Base-by-base conservation (phyloP, 1,140 invertebrate species). In the Platyura marginata region DNA sequence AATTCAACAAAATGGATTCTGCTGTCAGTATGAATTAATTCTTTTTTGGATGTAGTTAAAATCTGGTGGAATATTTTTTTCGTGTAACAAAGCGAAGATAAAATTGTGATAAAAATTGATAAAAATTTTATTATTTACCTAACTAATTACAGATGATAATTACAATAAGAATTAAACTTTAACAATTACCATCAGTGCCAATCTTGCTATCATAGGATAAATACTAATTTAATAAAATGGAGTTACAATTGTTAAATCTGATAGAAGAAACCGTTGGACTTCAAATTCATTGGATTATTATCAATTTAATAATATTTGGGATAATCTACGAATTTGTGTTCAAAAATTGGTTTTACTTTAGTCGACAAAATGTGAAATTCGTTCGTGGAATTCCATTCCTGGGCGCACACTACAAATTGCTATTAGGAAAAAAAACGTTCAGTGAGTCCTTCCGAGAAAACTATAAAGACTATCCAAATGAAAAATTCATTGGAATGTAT, bases 401-500 rank as follows among this genome's bases (percentile, higher is more conserved):
- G 3, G 32, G 32, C 3, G 16, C 32, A 4, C 13, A n/a, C 11
- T 34, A 34, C 13, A 11, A 4, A 13, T n/a, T 13, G 16, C 3
- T 34, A 3, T 34, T 34, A 15, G 32, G 32, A 34, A 34, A 34
- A 34, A 3, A 4, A 34, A 4, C 32, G 16, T n/a, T 34, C 11
- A 15, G 11, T 3, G 3, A n/a, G 3, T 34, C 32, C 13, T 34
- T 15, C 11, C 32, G 3, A 34, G 13, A 3, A n/a, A 4, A n/a
- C 11, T 34, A 34, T 13, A 11, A 34, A 34, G 16, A 34, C 13
- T 11, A 34, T 34, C 16, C 32, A 15, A 3, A 34, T 13, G 11
- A 15, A 34, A 65, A 63, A 47, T 68, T 68, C 47, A 48, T 58
- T 0, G 67, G 59, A 18, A 55, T 62, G 36, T 68, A 58, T 40